These are phyloP conservation scores for Tetramorium alpestre DNA, from an alignment of 1,140 invertebrate species.

Conservation along the genomic window DNA sequence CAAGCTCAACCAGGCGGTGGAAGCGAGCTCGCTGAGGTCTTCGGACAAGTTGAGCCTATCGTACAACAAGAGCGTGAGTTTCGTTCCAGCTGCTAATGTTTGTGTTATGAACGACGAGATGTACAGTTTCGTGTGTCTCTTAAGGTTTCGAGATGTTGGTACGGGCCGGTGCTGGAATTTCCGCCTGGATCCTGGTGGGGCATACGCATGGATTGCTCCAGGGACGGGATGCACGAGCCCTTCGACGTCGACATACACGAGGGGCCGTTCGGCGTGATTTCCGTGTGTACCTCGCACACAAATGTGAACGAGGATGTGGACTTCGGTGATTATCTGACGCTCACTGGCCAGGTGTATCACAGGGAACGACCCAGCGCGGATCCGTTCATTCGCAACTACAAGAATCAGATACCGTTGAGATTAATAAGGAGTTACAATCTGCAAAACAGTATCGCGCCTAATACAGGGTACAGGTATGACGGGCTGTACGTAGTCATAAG, in stretches of 20 bases:
- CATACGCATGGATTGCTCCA: constrained; percentile 82
- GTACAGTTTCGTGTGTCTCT: constrained; percentile 43
- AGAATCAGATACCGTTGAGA: constrained; percentile 79
- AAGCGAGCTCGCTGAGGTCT: constrained; percentile 13
- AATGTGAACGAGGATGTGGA: constrained; percentile 78
- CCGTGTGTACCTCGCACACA: constrained; percentile 79
- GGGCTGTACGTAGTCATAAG: constrained; percentile 80
- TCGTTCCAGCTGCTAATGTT: constrained; percentile 13
- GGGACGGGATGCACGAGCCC: constrained; percentile 79
- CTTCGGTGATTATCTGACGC: constrained; percentile 79
- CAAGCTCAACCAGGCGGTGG: constrained; percentile 75
- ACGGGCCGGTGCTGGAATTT: constrained; percentile 78
- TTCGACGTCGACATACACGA: constrained; percentile 79
- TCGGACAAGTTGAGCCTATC: constrained; percentile 19
- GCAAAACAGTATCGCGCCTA: constrained; percentile 80
- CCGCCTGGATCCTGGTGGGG: constrained; percentile 83
- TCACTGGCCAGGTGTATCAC: constrained; percentile 78
- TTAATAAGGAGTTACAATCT: constrained; percentile 81
- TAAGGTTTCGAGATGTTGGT: constrained; percentile 73
- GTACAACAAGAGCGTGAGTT: constrained; percentile 54
- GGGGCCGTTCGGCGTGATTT: constrained; percentile 81
- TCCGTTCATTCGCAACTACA: constrained; percentile 79
- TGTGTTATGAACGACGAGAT: neutral
- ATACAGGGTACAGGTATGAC: constrained; percentile 83
- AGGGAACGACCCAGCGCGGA: constrained; percentile 60